Base-by-base conservation (phyloP, 2,888 invertebrate genomes). In the Entomobrya multifasciata region DNA sequence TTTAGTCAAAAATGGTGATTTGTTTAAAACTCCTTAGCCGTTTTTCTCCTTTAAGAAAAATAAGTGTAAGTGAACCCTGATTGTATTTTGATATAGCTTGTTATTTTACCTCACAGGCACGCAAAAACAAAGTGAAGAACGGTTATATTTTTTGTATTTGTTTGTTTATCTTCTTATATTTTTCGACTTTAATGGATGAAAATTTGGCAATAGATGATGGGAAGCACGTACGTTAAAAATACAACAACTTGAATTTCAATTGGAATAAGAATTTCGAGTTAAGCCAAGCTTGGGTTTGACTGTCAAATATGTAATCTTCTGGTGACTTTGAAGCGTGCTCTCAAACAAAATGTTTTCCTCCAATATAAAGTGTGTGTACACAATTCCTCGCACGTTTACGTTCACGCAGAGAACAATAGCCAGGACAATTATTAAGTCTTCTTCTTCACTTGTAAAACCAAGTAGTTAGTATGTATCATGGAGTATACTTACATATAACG, bases 351-450 rank as follows among this genome's bases (percentile, higher is more conserved):
- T 13, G 20, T 47, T 74, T 47, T 72, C 44, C n/a, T 22, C 22
- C 15, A 13, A 44, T 36, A 36, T 11, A 27, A 62, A 57, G 30
- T 30, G 17, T 76, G 60, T 62, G 60, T 67, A 49, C 30, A 47
- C 81, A 72, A 81, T 81, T 81, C 81, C 44, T 81, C 41, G 44
- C 81, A 81, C 81, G 81, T 81, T 44, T 81, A 30, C 8, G 6
- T 57, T 81, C 81, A 70, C 72, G 81, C 81, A 70, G 81, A 81
- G 81, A 81, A 81, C 70, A 81, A 81, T 81, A 41, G 81, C n/a
- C 70, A 41, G 81, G 81, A 72, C 70, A 72, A 67, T 55, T 80
- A 81, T 81, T 81, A 47, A 72, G 47, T 22, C 36, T 52, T 81
- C 49, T 67, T 67, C 22, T 13, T 11, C 80, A 80, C 22, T 4